Base-by-base conservation (phyloP, 2,888 invertebrate species). In the Caenorhabditis sp. region DNA sequence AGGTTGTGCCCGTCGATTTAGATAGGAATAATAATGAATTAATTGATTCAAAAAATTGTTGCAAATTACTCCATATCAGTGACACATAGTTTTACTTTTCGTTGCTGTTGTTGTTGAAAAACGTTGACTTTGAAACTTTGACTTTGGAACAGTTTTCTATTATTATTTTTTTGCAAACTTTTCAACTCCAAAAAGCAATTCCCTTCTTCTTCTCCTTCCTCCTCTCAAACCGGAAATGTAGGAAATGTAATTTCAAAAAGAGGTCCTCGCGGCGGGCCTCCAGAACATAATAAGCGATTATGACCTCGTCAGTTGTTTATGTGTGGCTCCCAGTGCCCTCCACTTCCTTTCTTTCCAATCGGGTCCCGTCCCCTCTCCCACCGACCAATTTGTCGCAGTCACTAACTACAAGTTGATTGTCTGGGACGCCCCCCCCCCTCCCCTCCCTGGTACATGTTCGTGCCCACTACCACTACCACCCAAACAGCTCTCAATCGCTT, bases 281-380 rank as follows among this genome's bases (percentile, higher is more conserved):
- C 67, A 67, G 67, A 76, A 67, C 67, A 76, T 76, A 76, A 76
- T 76, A 67, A 76, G 76, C 76, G 76, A 67, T 76, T 76, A 76
- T 76, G 76, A 76, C 76, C 76, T 76, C 76, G 76, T 76, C 76
- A 76, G 76, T 76, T 76, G 76, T 76, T 76, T 76, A 76, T 76
- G 76, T 76, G 67, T 76, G 40, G 65, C 50, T 72, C 61, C 61
- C 65, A 58, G 65, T 64, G 76, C 51, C 67, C 61, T 76, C 60
- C 74, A 60, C 60, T 68, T 65, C 67, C 76, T 61, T 76, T 76
- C 61, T 67, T 37, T 50, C 24, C n/a, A n/a, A n/a, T n/a, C n/a
- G n/a, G 32, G 32, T 24, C 37, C 40, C 53, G 37, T 53, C 20
- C 55, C n/a, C n/a, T n/a, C n/a, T n/a, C n/a, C n/a, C n/a, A n/a